These are phyloP conservation scores for Hippopotamus amphibius DNA, from an alignment of 2,113 vertebrate genomes.

Conservation along the genomic window DNA sequence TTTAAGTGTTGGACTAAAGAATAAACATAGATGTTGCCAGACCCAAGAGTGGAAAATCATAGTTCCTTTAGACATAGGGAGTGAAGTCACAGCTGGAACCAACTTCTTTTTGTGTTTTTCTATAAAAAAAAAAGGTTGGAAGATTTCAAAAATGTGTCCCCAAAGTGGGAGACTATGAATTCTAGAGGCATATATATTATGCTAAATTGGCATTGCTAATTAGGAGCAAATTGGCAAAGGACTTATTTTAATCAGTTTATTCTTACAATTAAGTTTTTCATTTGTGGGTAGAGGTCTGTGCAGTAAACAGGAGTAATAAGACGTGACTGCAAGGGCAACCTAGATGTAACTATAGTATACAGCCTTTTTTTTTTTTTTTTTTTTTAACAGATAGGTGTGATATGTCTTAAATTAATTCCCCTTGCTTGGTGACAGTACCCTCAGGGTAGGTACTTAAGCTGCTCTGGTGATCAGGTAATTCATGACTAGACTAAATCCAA, in stretches of 20 bases:
- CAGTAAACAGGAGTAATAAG: background rate
- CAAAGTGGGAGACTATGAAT: background rate
- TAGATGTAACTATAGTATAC: background rate
- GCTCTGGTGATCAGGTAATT: background rate
- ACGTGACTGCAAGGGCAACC: background rate
- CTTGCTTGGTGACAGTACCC: background rate
- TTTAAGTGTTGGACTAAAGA: background rate
- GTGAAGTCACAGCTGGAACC: background rate
- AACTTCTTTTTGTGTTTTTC: conserved; percentile 38
- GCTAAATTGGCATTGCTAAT: background rate
- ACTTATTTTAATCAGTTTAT: conserved; percentile 23
- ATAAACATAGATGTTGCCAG: conserved; percentile 14
- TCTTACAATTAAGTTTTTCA: background rate
- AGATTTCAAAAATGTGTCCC: conserved; percentile 22
- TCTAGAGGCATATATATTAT: background rate
- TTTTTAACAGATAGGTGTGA: background rate
- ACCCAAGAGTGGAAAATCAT: background rate
- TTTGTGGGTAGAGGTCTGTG: background rate
- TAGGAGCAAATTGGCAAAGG: background rate
- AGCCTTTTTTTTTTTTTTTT: background rate
- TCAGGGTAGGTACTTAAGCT: background rate
- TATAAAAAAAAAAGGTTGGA: conserved; percentile 7
- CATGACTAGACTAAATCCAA: background rate
- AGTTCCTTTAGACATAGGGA: background rate
- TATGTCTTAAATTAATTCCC: conserved; percentile 11